A percentile compares a stretch with the other conserved stretches of the same genome.
Conservation (phyloP, 2,113 vertebrate species). For the Ammospiza caudacuta region DNA sequence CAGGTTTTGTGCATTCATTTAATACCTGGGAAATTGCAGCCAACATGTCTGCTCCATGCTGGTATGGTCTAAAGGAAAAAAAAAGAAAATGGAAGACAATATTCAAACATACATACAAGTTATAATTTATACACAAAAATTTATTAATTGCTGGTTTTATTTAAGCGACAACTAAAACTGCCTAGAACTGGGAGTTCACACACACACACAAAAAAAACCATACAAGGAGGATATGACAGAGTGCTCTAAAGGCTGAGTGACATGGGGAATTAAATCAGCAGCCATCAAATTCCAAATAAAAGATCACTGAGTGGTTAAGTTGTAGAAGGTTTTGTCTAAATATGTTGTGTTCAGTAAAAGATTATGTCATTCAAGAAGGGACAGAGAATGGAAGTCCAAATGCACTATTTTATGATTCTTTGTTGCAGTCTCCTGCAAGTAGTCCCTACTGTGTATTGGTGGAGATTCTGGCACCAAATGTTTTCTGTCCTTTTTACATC, state of each 20-base stretch:
- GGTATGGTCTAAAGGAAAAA: constrained; percentile 84
- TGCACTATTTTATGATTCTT: not conserved
- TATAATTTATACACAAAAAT: not conserved
- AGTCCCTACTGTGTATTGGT: not conserved
- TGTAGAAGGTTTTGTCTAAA: not conserved
- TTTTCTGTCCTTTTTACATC: not conserved
- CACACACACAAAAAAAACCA: not conserved
- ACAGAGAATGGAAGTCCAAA: not conserved
- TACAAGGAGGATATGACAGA: not conserved
- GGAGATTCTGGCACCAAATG: not conserved
- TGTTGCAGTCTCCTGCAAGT: not conserved
- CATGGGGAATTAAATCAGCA: not conserved
- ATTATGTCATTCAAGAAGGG: not conserved
- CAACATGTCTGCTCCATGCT: constrained; percentile 95
- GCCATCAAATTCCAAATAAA: not conserved
- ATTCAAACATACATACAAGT: not conserved
- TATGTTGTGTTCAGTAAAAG: not conserved
- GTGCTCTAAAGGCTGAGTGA: not conserved
- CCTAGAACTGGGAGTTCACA: not conserved
- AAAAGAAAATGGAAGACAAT: not conserved
- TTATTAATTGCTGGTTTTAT: not conserved
- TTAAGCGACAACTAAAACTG: not conserved
- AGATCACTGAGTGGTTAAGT: not conserved
- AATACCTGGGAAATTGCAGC: constrained; percentile 87
- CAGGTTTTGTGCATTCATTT: constrained; percentile 83